Evolutionary conservation across 1,140 invertebrate genomes (phyloP), one percentile per base, ranked within the genome.

Genomic region (Bacillus rossius): DNA sequence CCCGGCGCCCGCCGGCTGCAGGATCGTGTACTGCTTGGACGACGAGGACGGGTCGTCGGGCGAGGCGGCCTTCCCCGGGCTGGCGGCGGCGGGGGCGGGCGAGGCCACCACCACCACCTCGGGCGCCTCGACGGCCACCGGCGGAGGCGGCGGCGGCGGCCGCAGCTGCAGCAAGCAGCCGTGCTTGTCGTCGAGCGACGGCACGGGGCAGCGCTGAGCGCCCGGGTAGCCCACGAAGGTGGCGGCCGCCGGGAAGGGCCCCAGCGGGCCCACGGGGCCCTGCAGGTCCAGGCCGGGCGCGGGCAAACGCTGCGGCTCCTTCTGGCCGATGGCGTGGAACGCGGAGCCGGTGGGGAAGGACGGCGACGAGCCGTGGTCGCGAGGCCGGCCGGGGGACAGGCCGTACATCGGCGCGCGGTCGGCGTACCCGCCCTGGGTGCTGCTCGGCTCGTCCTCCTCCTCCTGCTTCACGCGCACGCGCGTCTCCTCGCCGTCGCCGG

Each of bases 1-100:
- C 2, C 86, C 85, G 0, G 83, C 79, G 14, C 84, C 85, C 8
- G 89, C 88, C 1, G 89, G 89, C 68, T 92, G 89, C 16, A 91
- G 75, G 49, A 91, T 89, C 14, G 89, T 92, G 65, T 91, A 92
- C 65, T 91, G 88, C 72, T 90, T 81, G 59, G 55, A 56, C 26
- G 19, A 19, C 72, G 89, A 81, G 58, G 55, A 45, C 1, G 41
- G 20, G 1, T 73, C 70, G 56, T 82, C 81, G 0, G 81, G 81
- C 19, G 80, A 81, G 19, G 74, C 75, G 0, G 75, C 73, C 14
- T 43, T 48, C 2, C 25, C 72, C 10, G 43, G 29, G 2, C 26
- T 34, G 14, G 45, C 13, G 25, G 16, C 37, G 16, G 25, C 38
- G 16, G 14, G 7, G 16, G 23, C 4, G 16, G 4, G 5, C 10